Evolutionary conservation across 2,113 vertebrate genomes (phyloP).

Genomic region (Pachyramphus minor): DNA sequence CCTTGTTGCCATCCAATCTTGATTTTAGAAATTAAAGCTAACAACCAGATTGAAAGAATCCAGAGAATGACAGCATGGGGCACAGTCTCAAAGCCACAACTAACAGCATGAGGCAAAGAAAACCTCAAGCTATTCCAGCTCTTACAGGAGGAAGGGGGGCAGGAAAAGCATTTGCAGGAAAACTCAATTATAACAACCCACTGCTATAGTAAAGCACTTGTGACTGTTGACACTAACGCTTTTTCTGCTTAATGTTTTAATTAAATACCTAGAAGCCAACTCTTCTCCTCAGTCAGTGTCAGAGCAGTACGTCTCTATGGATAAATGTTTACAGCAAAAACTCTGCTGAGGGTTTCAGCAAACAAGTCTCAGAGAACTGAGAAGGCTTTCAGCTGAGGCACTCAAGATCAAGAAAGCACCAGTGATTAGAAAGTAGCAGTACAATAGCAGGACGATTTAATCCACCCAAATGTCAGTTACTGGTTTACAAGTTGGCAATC

Average conservation of each 20-base stretch:
- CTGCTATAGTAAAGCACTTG: constrained; percentile 67
- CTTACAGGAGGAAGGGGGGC: constrained; percentile 39
- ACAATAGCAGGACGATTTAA: constrained; percentile 75
- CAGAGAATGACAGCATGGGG: constrained; percentile 75
- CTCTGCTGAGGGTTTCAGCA: constrained; percentile 74
- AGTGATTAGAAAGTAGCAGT: constrained; percentile 73
- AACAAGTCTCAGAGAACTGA: constrained; percentile 70
- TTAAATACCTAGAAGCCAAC: constrained; percentile 81
- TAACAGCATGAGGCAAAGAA: constrained; percentile 75
- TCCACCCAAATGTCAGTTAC: constrained; percentile 80
- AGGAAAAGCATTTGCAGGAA: constrained; percentile 58
- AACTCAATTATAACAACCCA: constrained; percentile 73
- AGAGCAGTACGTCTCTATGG: constrained; percentile 70
- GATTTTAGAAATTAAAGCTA: constrained; percentile 81
- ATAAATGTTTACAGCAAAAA: constrained; percentile 79
- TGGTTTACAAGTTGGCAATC: constrained; percentile 78
- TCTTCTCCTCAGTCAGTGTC: constrained; percentile 71
- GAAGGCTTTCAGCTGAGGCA: constrained; percentile 66
- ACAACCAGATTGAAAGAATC: constrained; percentile 76
- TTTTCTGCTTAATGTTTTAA: constrained; percentile 82
- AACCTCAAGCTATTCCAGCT: constrained; percentile 73
- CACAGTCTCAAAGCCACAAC: constrained; percentile 74
- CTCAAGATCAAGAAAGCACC: constrained; percentile 72
- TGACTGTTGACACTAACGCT: constrained; percentile 75
- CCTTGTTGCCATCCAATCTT: constrained; percentile 74